Evolutionary conservation across 2,113 vertebrate species (phyloP), one percentile per base, ranked within the genome.

Genomic region (Calyptommatus sinebrachiatus): DNA sequence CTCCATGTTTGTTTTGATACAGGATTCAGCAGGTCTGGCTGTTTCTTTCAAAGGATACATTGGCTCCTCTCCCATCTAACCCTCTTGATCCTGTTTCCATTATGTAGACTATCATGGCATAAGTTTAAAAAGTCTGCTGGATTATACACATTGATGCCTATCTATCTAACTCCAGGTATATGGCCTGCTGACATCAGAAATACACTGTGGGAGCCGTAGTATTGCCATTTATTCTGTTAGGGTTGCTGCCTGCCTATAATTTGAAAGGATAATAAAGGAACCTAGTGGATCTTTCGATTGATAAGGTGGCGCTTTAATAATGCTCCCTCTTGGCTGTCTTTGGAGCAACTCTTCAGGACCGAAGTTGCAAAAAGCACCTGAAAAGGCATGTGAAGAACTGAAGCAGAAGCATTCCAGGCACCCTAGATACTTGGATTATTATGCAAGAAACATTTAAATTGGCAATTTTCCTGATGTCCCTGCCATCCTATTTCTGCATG

Each of bases 41-140:
- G 88, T 93, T 92, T 84, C 90, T 93, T 91, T 91, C 90, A 93
- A 86, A 91, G 90, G 90, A 86, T 82, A 90, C 90, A 83, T 83
- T 83, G 74, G 61, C 83, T 77, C 70, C 84, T 90, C 69, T 67
- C 41, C n/a, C 35, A 41, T 81, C 28, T n/a, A 60, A 66, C 48
- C 50, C 65, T 29, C 50, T 69, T 69, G 31, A 29, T 62, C 16
- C 35, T 46, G 69, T 80, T 74, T 87, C 86, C 78, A 72, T 84
- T 88, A 84, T 84, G 87, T 88, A 90, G 83, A 85, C 0, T 0
- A 12, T 69, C 71, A 50, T 45, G 45, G 57, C 31, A 62, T 3
- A 1, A 62, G 85, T 48, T 73, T 73, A 28, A 71, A 78, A 73
- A 80, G 87, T 82, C 71, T 84, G 62, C 63, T 70, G 28, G 46